Evolutionary conservation across 2,888 invertebrate species (phyloP).

Genomic region (Drosophila dives): DNA sequence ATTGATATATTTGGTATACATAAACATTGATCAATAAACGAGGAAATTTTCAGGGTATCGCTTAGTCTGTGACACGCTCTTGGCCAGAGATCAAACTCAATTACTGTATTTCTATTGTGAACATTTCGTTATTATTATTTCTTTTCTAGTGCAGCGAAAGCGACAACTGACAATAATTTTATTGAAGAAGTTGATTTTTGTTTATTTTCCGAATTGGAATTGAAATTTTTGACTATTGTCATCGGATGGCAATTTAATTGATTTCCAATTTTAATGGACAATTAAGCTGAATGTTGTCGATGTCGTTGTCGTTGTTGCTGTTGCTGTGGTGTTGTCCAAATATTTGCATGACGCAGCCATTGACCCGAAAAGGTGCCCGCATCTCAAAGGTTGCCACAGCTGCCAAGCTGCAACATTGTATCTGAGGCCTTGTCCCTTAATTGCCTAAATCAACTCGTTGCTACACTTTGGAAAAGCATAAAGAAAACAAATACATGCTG

Average conservation of each 20-base stretch:
- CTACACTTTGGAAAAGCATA: not conserved
- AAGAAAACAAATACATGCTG: not conserved
- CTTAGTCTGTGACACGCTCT: not conserved
- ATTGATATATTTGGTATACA: not conserved
- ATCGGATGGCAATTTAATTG: constrained; percentile 46
- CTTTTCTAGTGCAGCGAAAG: constrained; percentile 20
- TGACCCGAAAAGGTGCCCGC: constrained; percentile 62
- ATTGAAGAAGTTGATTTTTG: constrained; percentile 11
- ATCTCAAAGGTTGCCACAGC: constrained; percentile 32
- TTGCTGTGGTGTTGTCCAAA: constrained; percentile 25
- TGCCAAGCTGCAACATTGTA: constrained; percentile 1
- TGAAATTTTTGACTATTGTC: constrained; percentile 28
- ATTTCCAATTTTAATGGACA: constrained; percentile 44
- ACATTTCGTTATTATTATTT: not conserved
- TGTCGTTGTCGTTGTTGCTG: not conserved
- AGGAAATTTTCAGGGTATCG: not conserved
- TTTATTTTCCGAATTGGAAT: not conserved
- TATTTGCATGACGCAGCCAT: constrained; percentile 60
- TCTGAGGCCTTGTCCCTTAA: constrained; percentile 54
- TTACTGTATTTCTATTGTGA: constrained; percentile 7
- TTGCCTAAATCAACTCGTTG: constrained; percentile 54
- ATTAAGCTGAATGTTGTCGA: constrained; percentile 34
- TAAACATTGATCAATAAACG: not conserved
- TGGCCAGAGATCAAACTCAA: not conserved
- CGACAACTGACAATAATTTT: constrained; percentile 15